Base-by-base conservation (phyloP, 2,888 invertebrate species). In the Neoaliturus tenellus region DNA sequence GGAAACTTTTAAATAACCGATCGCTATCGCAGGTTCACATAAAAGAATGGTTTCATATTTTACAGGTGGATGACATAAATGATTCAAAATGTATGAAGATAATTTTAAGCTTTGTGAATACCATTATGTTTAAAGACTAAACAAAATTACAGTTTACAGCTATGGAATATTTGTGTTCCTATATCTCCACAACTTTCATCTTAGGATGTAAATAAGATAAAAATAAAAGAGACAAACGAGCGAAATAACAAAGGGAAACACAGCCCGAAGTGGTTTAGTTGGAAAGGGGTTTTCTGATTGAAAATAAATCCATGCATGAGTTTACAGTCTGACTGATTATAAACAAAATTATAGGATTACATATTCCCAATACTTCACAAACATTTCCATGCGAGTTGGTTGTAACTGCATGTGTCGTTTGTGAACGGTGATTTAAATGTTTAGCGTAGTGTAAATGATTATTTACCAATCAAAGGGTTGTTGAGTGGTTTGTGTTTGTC, bases 231-330 rank as follows among this genome's bases (percentile, higher is more conserved):
- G 62, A 17, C 62, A 62, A 62, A 5, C 20, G 5, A 55, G 0
- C 28, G 1, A 62, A 28, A 62, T 31, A 62, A 28, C 31, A 28
- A 4, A 62, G 28, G 6, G 62, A 62, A 23, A 17, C 62, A 28
- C 17, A 62, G 62, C 62, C 62, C 28, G 62, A 4, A 31, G 62
- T 3, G 25, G 28, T 62, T 55, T 23, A 25, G 23, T 55, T 55
- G 6, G 20, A 55, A 55, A 55, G 55, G 55, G 17, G 25, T 55
- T 23, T 55, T 62, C 28, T 62, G 62, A 62, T 62, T 62, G 62
- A 62, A 62, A 62, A 62, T 62, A 62, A 62, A 62, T 62, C 62
- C 62, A 62, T 62, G 62, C 62, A 62, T 28, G 62, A 62, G 31
- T 62, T 62, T 62, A 62, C 62, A 28, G 62, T 62, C 31, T 14